These are phyloP conservation scores for Drosophila parvula DNA, from an alignment of 1,140 invertebrate genomes.

Conservation along the genomic window DNA sequence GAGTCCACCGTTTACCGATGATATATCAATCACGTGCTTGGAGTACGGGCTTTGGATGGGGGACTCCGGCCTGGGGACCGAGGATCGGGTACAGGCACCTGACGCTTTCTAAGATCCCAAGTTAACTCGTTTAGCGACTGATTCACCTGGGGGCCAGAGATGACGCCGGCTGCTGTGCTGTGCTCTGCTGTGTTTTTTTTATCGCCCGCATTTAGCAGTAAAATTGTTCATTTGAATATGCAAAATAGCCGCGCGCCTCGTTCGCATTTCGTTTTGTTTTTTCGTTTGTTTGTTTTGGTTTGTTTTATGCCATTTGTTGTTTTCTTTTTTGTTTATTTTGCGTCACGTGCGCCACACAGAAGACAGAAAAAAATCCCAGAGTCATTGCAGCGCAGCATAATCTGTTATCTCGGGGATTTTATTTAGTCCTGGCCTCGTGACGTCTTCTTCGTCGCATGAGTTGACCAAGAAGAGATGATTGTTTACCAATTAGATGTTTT, in stretches of 20 bases:
- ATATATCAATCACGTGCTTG: slow-evolving; percentile 62
- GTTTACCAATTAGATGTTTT: slow-evolving; percentile 11
- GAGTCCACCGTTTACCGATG: slow-evolving; percentile 26
- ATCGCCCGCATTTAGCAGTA: slow-evolving; percentile 45
- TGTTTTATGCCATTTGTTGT: slow-evolving; percentile 7
- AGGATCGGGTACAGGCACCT: slow-evolving; percentile 9
- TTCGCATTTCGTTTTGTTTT: slow-evolving; percentile 50
- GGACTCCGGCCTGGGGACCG: too few relatives aligned
- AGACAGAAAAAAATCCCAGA: slow-evolving; percentile 33
- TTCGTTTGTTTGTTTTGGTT: slow-evolving; percentile 35
- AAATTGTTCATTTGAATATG: slow-evolving; percentile 73
- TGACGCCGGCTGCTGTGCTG: slow-evolving; percentile 35
- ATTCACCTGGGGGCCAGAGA: slow-evolving; percentile 54
- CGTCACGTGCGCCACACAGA: slow-evolving; percentile 69
- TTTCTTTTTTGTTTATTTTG: slow-evolving; percentile 52
- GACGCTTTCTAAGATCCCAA: slow-evolving; percentile 52
- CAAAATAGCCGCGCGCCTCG: slow-evolving; percentile 66
- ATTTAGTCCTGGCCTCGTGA: slow-evolving; percentile 5
- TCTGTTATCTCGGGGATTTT: slow-evolving; percentile 28
- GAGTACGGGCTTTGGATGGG: not conserved
- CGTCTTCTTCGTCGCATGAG: not conserved
- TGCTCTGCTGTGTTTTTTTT: slow-evolving; percentile 31
- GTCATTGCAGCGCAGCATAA: slow-evolving; percentile 55
- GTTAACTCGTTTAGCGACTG: slow-evolving; percentile 45
- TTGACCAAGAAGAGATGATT: not conserved